Conservation (phyloP, 2,888 invertebrate species). For the Oscheius sp. region DNA sequence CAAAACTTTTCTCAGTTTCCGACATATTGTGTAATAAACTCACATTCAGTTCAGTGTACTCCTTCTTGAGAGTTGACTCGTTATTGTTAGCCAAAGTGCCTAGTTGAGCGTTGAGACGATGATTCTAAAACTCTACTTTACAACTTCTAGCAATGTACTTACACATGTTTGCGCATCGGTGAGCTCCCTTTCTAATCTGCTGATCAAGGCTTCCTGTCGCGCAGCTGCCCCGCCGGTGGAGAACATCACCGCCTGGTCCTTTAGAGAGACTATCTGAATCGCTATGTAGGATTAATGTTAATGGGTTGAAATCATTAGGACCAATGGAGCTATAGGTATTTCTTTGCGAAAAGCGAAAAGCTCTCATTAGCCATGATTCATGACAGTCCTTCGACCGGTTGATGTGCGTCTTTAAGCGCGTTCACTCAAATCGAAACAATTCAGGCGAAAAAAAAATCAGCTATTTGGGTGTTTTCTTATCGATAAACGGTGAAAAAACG, state of each 20-base stretch:
- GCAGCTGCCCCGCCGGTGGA: constrained; percentile 36
- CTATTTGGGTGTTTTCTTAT: background rate
- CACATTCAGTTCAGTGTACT: constrained; percentile 52
- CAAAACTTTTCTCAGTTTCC: background rate
- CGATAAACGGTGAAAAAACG: background rate
- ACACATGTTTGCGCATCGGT: constrained; percentile 60
- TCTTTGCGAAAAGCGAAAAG: background rate
- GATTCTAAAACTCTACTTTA: constrained; percentile 45
- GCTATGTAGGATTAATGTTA: background rate
- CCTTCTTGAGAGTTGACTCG: constrained; percentile 48
- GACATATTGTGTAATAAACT: background rate
- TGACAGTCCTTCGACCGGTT: constrained; percentile 17
- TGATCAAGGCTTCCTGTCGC: constrained; percentile 39
- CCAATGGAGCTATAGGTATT: constrained; percentile 4
- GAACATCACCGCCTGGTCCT: constrained; percentile 51
- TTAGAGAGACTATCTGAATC: constrained; percentile 50
- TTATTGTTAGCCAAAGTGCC: constrained; percentile 49
- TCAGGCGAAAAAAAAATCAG: constrained; percentile 16
- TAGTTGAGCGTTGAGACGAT: constrained; percentile 58
- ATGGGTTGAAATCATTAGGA: background rate
- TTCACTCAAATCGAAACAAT: constrained; percentile 31
- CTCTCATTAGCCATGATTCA: constrained; percentile 25
- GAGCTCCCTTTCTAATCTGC: constrained; percentile 54
- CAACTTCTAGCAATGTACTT: constrained; percentile 21
- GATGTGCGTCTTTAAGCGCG: constrained; percentile 17